A percentile compares a stretch with the other conserved stretches of the same genome.
Evolutionary conservation across 2,113 vertebrate genomes (phyloP).

Genomic region (Archocentrus centrarchus): DNA sequence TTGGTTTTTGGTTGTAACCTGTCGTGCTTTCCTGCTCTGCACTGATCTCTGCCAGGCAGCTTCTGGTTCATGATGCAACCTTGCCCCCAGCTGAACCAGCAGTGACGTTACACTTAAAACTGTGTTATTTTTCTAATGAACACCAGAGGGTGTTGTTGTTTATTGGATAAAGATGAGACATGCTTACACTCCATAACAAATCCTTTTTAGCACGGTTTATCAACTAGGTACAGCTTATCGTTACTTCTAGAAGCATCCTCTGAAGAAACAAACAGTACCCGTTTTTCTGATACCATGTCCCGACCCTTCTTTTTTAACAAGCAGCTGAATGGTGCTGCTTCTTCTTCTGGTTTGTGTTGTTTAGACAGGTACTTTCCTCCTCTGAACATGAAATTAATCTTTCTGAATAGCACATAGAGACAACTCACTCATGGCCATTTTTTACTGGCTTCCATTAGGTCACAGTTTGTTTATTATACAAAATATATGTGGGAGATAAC

Average conservation of each 20-base stretch:
- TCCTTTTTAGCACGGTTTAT: not conserved
- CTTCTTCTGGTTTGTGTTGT: constrained; percentile 49
- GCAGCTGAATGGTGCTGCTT: constrained; percentile 5
- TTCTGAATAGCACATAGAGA: not conserved
- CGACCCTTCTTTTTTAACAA: not conserved
- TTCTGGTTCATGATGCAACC: constrained; percentile 11
- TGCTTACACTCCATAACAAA: not conserved
- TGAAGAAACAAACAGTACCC: not conserved
- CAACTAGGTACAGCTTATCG: not conserved
- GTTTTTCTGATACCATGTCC: not conserved
- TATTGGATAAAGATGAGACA: not conserved
- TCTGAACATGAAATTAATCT: constrained; percentile 7
- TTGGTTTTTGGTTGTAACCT: not conserved
- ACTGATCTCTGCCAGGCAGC: not conserved
- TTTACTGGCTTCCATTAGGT: not conserved
- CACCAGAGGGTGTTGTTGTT: constrained; percentile 48
- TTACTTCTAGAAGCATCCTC: not conserved
- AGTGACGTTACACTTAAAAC: constrained; percentile 26
- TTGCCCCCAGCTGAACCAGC: constrained; percentile 12
- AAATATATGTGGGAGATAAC: not conserved
- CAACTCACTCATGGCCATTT: not conserved
- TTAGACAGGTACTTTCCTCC: constrained; percentile 32
- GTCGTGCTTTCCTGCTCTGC: not conserved
- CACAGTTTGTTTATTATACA: not conserved
- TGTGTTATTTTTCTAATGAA: not conserved